Base-by-base conservation (phyloP, 2,797 vertebrate genomes). In the Melanotaenia trifasciata region DNA sequence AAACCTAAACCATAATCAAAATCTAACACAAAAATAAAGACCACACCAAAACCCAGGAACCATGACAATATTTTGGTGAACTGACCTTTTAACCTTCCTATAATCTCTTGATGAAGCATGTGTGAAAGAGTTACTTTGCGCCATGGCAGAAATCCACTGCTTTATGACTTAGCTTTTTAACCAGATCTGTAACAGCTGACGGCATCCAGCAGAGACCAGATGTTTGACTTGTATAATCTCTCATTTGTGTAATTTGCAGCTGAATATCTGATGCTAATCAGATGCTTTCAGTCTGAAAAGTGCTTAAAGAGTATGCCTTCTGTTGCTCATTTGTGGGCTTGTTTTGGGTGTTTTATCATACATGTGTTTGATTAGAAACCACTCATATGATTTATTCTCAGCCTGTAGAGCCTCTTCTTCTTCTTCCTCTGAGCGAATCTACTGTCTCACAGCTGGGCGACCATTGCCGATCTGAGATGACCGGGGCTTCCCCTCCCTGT, bases 181-280 rank as follows among this genome's bases (percentile, higher is more conserved):
- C 36, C 9, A 38, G 36, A 33, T 11, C 57, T 35, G 16, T 45
- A 38, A 38, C 60, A 63, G 70, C 71, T 77, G 75, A 76, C 69
- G 10, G 11, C 33, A 47, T 69, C 73, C 71, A 61, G 35, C 70
- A 68, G 58, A 54, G 54, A 68, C 18, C 84, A 89, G 84, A 85
- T 85, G 84, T 83, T 80, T 76, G 74, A 58, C 57, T 73, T 78
- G 53, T 20, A 71, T 85, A 84, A 84, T 81, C 79, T 79, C 20
- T 85, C 65, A 79, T 89, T 83, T 80, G 60, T 88, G 22, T 71
- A 68, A 83, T 81, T 36, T 68, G n/a, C 71, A 45, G 67, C 64
- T 68, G 33, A 9, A 57, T 22, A 36, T 65, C 9, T 51, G 61
- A 60, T 50, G 18, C 24, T 59, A 62, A 60, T 68, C 59, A 38